These are phyloP conservation scores for Spodoptera exigua DNA, from an alignment of 2,888 invertebrate species.

Conservation along the genomic window DNA sequence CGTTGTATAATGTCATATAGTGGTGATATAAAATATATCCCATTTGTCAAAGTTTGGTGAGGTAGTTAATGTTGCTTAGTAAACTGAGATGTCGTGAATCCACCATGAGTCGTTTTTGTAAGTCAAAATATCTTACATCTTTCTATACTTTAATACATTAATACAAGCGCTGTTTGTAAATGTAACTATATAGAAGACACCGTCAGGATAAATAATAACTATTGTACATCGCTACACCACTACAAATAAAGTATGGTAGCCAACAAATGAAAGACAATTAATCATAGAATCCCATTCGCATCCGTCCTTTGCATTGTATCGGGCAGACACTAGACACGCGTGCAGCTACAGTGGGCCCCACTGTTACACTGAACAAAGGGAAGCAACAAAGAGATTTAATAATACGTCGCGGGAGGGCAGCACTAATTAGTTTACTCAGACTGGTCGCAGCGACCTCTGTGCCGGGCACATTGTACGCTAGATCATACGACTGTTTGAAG, in stretches of 20 bases:
- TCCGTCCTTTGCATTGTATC: slow-evolving; percentile 19
- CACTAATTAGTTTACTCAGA: slow-evolving; percentile 50
- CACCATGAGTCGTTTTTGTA: too few relatives aligned
- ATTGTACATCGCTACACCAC: neutral
- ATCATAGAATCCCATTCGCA: slow-evolving; percentile 36
- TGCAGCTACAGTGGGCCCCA: slow-evolving; percentile 33
- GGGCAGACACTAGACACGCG: slow-evolving; percentile 20
- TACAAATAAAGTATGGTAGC: slow-evolving; percentile 1
- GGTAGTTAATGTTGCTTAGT: too few relatives aligned
- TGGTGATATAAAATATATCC: too few relatives aligned
- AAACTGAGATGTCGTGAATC: too few relatives aligned
- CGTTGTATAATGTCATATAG: too few relatives aligned
- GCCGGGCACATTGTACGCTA: slow-evolving; percentile 3
- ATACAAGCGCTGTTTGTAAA: too few relatives aligned
- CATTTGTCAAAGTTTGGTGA: too few relatives aligned
- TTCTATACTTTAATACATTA: too few relatives aligned
- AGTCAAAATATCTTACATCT: too few relatives aligned
- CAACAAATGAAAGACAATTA: slow-evolving; percentile 21
- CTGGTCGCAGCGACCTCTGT: slow-evolving; percentile 16
- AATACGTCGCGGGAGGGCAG: slow-evolving; percentile 28
- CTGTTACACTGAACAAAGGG: slow-evolving; percentile 39
- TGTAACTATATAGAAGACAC: too few relatives aligned
- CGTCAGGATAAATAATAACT: too few relatives aligned
- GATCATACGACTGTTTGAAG: slow-evolving; percentile 4
- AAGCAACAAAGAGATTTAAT: slow-evolving; percentile 47